A percentile compares a stretch with the other conserved stretches of the same genome.
Evolutionary conservation across 2,888 invertebrate species (phyloP).

Genomic region (Lapara coniferarum): DNA sequence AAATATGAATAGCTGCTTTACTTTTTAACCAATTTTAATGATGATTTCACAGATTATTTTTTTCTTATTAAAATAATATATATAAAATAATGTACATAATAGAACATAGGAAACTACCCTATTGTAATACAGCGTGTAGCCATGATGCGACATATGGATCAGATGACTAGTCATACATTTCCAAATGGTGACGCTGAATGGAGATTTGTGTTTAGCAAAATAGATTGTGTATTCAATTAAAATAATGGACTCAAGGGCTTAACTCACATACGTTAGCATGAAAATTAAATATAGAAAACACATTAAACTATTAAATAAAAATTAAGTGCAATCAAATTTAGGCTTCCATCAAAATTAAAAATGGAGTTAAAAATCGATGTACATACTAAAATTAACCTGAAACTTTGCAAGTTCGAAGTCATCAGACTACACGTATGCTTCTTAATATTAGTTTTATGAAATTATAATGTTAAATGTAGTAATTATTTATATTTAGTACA

Average conservation of each 20-base stretch:
- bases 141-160: constrained; percentile 67
- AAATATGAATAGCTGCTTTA: too few relatives aligned
- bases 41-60: too few relatives aligned
- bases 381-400: neutral
- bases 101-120: too few relatives aligned
- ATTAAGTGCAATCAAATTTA: neutral
- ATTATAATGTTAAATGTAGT: constrained; percentile 42
- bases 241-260: neutral
- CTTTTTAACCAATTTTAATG: too few relatives aligned
- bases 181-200: neutral
- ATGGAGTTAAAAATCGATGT: neutral
- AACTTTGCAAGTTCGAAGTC: constrained; percentile 21
- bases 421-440: constrained; percentile 39
- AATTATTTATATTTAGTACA: constrained; percentile 55
- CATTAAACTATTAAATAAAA: neutral
- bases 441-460: constrained; percentile 40
- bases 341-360: neutral
- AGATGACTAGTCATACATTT: constrained; percentile 53
- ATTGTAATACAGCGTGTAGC: constrained; percentile 42
- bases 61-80: too few relatives aligned
- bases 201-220: neutral
- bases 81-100: too few relatives aligned
- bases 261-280: neutral
- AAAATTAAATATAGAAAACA: neutral
- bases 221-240: neutral